These are phyloP conservation scores for Brachirus orientalis DNA, from an alignment of 2,113 vertebrate species.

Conservation along the genomic window DNA sequence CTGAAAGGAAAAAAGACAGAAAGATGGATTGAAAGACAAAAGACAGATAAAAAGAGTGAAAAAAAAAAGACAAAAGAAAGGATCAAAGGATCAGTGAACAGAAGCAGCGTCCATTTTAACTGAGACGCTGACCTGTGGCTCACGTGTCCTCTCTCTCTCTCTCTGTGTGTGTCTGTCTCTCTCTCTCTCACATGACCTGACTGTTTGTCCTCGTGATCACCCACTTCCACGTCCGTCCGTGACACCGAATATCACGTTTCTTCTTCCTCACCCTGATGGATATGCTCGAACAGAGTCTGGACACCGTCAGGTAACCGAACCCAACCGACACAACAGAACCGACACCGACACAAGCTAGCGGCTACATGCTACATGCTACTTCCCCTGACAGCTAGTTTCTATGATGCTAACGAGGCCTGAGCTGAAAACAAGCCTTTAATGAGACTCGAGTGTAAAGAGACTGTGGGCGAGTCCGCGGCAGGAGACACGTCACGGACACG, in stretches of 20 bases:
- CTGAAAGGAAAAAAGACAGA: no score
- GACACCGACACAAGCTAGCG: conserved; percentile 61
- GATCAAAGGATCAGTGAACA: no score
- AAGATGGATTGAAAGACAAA: no score
- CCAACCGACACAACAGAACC: conserved; percentile 56
- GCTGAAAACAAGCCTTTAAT: conserved; percentile 28
- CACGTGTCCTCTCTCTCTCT: conserved; percentile 86
- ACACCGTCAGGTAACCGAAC: conserved; percentile 85
- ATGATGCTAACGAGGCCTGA: conserved; percentile 53
- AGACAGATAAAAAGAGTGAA: no score
- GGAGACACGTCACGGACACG: no score
- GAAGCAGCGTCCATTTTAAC: no score
- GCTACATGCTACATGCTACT: conserved; percentile 50
- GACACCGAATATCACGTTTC: conserved; percentile 67
- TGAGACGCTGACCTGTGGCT: conserved; percentile 69
- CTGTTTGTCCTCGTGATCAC: conserved; percentile 96
- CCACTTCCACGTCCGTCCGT: conserved; percentile 78
- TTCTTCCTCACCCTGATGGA: conserved; percentile 83
- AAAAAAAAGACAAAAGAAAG: no score
- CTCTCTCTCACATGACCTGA: conserved; percentile 93
- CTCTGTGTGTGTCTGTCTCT: conserved; percentile 63
- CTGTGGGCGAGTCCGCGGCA: not conserved
- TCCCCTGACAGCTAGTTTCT: conserved; percentile 42
- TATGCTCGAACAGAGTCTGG: conserved; percentile 88
- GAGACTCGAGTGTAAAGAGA: not conserved